Conservation (phyloP, 2,797 vertebrate genomes). For the Jordanella pulchra region DNA sequence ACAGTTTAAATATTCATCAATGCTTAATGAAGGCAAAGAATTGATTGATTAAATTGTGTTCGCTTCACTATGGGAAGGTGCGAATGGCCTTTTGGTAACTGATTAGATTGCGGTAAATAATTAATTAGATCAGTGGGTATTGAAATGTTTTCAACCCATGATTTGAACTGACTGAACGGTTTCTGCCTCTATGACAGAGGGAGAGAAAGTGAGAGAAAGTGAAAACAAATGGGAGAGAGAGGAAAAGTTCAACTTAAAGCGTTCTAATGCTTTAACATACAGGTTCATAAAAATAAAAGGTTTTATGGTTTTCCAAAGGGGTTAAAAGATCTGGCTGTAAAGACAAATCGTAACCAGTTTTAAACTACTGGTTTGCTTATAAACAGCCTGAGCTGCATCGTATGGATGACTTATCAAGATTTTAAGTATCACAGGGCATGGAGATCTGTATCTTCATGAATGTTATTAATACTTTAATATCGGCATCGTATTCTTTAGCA, state of each 20-base stretch:
- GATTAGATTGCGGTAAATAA: slow-evolving; percentile 63
- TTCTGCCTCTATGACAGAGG: slow-evolving; percentile 10
- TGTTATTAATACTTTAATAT: not conserved
- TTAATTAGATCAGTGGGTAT: slow-evolving; percentile 43
- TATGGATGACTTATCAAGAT: too few relatives aligned
- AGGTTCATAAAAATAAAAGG: too few relatives aligned
- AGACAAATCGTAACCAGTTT: too few relatives aligned
- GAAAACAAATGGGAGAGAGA: too few relatives aligned
- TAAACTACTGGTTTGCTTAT: too few relatives aligned
- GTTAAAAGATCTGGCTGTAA: too few relatives aligned
- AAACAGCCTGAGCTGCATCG: too few relatives aligned
- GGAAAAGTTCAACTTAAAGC: too few relatives aligned
- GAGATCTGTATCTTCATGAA: not conserved
- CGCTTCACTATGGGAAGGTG: slow-evolving; percentile 57
- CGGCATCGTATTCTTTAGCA: not conserved
- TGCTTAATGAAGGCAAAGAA: slow-evolving; percentile 62
- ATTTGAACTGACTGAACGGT: slow-evolving; percentile 34
- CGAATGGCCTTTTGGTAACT: slow-evolving; percentile 67
- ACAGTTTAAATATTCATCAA: slow-evolving; percentile 63
- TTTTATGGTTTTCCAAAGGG: too few relatives aligned
- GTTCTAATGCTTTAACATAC: too few relatives aligned
- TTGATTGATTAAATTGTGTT: slow-evolving; percentile 65
- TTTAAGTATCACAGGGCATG: not conserved
- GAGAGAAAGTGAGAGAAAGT: not conserved
- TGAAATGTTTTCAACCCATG: slow-evolving; percentile 22